phyloP scores from a whole-genome alignment of 2,888 invertebrate species.

The Watsonalla cultraria region DNA sequence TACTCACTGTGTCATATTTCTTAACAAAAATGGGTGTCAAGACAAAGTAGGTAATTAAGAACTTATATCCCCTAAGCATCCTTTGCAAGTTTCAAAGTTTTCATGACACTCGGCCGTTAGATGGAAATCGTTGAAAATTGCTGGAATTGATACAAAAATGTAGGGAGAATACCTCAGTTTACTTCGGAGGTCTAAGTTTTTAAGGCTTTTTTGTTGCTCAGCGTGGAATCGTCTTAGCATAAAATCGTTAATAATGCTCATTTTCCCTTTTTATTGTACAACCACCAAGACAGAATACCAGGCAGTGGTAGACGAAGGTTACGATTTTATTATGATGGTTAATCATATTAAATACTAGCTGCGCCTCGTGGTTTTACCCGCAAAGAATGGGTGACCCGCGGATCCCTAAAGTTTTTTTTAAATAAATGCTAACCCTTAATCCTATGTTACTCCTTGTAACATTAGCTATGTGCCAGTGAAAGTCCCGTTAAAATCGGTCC shows the following conservation, averaged over 20 bases:
- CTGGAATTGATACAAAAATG: conserved; percentile 1
- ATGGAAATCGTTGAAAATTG: not conserved
- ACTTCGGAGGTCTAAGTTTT: conserved; percentile 1
- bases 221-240: not conserved
- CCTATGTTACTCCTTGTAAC: no score
- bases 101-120: not conserved
- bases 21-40: not conserved
- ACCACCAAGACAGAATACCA: no score
- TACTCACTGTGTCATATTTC: no score
- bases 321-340: not conserved
- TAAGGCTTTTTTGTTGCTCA: not conserved
- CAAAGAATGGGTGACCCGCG: no score
- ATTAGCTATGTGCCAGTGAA: no score
- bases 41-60: not conserved
- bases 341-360: not conserved
- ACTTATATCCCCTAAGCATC: not conserved
- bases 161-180: not conserved
- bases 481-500: no score
- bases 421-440: no score
- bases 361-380: not conserved
- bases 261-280: not conserved
- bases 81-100: not conserved
- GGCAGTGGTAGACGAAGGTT: not conserved
- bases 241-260: not conserved
- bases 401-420: no score